phyloP scores from a whole-genome alignment of 2,797 vertebrate species.

The Naso thynnoides region DNA sequence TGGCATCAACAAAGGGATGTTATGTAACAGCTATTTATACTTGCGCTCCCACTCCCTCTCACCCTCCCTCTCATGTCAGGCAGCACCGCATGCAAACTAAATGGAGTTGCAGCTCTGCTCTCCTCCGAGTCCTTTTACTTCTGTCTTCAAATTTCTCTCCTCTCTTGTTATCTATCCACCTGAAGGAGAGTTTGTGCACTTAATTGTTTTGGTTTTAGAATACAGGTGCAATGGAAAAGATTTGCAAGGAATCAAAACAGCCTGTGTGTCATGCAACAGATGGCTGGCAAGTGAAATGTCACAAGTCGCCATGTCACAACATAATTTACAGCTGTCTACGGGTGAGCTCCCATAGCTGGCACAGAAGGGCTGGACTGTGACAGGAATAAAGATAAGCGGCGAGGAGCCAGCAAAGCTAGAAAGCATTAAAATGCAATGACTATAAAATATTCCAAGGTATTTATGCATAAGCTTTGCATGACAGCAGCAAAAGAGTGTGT shows the following conservation, averaged over 20 bases:
- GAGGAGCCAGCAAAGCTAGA: not conserved
- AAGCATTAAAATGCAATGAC: not conserved
- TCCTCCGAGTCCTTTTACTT: slow-evolving; percentile 43
- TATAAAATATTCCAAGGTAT: slow-evolving; percentile 6
- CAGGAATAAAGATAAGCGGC: slow-evolving; percentile 12
- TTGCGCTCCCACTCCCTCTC: slow-evolving; percentile 71
- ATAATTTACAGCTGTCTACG: slow-evolving; percentile 44
- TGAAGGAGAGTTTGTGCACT: not conserved
- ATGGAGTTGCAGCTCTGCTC: slow-evolving; percentile 87
- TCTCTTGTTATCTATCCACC: not conserved
- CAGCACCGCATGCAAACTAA: slow-evolving; percentile 86
- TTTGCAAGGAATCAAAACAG: slow-evolving; percentile 35
- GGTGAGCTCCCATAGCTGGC: not conserved
- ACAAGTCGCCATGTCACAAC: slow-evolving; percentile 50
- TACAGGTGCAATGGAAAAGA: slow-evolving; percentile 13
- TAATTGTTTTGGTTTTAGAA: not conserved
- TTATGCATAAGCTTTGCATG: slow-evolving; percentile 15
- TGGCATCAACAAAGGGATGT: slow-evolving; percentile 94
- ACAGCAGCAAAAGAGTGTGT: slow-evolving; percentile 4
- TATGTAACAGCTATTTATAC: slow-evolving; percentile 99
- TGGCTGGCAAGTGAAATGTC: slow-evolving; percentile 51
- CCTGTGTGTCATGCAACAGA: slow-evolving; percentile 39
- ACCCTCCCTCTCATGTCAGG: slow-evolving; percentile 80
- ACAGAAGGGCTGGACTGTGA: slow-evolving; percentile 16
- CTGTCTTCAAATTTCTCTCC: slow-evolving; percentile 10